Evolutionary conservation across 2,797 vertebrate genomes (phyloP), one percentile per base, ranked within the genome.

Genomic region (Danio aesculapii): DNA sequence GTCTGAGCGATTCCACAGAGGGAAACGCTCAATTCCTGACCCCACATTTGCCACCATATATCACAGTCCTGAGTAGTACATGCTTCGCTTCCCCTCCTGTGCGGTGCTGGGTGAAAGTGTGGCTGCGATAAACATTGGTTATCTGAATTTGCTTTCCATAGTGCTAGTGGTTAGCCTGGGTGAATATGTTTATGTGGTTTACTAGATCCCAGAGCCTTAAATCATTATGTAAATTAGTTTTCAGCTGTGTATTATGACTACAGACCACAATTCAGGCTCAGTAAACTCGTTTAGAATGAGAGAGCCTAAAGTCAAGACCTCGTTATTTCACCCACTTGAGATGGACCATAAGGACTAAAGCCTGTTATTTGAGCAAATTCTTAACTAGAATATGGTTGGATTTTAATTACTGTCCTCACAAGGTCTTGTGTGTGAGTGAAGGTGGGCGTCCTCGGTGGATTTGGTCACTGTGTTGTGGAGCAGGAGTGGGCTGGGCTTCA

Each of bases 401-500:
- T 86, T 87, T 84, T 77, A 85, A 88, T 87, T 82, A 83, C 75
- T 77, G 80, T 75, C 67, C 75, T 80, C 64, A 55, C 74, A 73
- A 78, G 62, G 79, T 74, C 44, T 53, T 76, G 73, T 90, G 84
- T 83, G 85, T 88, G 88, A 87, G 87, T 77, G 77, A 62, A 64
- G 53, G 82, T 68, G 84, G 83, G 84, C 84, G 30, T 61, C 69
- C 61, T 70, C 58, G 6, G 79, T 83, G 77, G 67, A 85, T 79
- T 86, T 80, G 82, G 63, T 84, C 79, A 64, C 81, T 21, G 44
- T 90, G 84, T 89, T 85, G 82, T 89, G 86, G 88, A 90, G 90
- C 89, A 90, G 89, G 66, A 88, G 87, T 87, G 71, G 91, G 90
- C 86, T 89, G 90, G 90, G 91, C 91, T 92, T 92, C 88, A 91